These are phyloP conservation scores for Nematopogon swammerdamellus DNA, from an alignment of 2,888 invertebrate genomes.

Conservation along the genomic window DNA sequence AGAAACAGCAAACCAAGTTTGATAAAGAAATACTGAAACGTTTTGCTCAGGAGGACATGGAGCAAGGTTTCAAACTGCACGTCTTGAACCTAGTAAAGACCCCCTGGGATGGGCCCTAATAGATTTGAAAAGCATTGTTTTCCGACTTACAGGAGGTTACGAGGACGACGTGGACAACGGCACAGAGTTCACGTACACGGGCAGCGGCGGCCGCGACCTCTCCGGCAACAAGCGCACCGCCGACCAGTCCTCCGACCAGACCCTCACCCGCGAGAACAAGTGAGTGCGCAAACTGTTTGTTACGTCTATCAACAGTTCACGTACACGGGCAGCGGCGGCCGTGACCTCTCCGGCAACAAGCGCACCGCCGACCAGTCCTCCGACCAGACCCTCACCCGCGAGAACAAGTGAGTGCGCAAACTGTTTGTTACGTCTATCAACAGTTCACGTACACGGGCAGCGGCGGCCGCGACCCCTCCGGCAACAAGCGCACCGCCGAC, in stretches of 20 bases:
- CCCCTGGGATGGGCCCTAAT: too few species aligned
- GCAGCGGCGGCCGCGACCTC: slow-evolving; percentile 79
- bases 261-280: slow-evolving; percentile 73
- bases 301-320: too few species aligned
- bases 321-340: slow-evolving; percentile 82
- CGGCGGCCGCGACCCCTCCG: slow-evolving; percentile 79
- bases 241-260: slow-evolving; percentile 76
- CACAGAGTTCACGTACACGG: slow-evolving; percentile 77
- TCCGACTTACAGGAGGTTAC: slow-evolving; percentile 80
- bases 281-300: too few species aligned
- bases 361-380: slow-evolving; percentile 75
- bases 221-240: slow-evolving; percentile 81
- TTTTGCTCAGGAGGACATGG: too few species aligned
- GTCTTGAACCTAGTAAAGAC: too few species aligned
- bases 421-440: too few species aligned
- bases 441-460: slow-evolving; percentile 83
- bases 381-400: slow-evolving; percentile 72
- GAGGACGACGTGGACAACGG: slow-evolving; percentile 83
- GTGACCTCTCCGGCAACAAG: slow-evolving; percentile 80
- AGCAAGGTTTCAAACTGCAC: too few species aligned
- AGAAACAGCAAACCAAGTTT: too few species aligned
- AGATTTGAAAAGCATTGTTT: too few species aligned
- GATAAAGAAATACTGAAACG: too few species aligned
- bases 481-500: slow-evolving; percentile 75
- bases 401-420: slow-evolving; percentile 71